Conservation (phyloP, 1,140 invertebrate genomes). For the Phortica variegata region DNA sequence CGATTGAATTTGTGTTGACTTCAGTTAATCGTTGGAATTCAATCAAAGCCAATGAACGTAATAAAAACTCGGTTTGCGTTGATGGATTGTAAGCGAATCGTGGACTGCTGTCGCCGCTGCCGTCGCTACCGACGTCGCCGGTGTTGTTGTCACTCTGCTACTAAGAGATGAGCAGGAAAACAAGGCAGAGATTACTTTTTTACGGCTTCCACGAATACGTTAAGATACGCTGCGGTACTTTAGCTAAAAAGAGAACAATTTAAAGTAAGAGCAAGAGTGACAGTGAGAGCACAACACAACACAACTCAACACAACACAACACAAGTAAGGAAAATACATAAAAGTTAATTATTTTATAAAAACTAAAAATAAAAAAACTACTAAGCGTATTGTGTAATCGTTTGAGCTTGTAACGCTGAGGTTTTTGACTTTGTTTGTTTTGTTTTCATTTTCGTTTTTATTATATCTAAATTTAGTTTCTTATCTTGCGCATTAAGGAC, state of each 20-base stretch:
- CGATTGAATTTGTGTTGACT: conserved; percentile 28
- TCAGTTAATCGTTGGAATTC: conserved; percentile 46
- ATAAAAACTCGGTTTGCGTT: conserved; percentile 32
- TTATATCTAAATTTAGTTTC: conserved; percentile 47
- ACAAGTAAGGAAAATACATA: conserved; percentile 53
- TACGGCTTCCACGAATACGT: conserved; percentile 49
- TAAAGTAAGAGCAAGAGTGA: conserved; percentile 10
- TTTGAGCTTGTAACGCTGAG: neutral
- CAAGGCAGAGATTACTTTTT: conserved; percentile 30
- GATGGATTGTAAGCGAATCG: too few relatives aligned
- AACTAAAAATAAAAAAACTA: conserved; percentile 22
- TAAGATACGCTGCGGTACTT: too few relatives aligned
- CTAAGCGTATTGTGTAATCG: too few relatives aligned
- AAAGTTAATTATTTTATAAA: conserved; percentile 55
- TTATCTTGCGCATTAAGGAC: conserved; percentile 44
- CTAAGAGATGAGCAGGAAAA: conserved; percentile 6
- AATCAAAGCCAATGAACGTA: conserved; percentile 42
- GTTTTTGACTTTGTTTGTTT: conserved; percentile 24
- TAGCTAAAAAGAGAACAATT: too few relatives aligned
- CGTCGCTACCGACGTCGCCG: neutral
- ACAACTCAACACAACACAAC: too few relatives aligned
- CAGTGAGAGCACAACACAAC: too few relatives aligned
- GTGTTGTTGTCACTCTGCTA: conserved; percentile 16
- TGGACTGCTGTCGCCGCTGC: too few relatives aligned
- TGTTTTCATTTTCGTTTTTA: conserved; percentile 14